Conservation (phyloP, 2,888 invertebrate species). For the Pandemis cinnamomeana region DNA sequence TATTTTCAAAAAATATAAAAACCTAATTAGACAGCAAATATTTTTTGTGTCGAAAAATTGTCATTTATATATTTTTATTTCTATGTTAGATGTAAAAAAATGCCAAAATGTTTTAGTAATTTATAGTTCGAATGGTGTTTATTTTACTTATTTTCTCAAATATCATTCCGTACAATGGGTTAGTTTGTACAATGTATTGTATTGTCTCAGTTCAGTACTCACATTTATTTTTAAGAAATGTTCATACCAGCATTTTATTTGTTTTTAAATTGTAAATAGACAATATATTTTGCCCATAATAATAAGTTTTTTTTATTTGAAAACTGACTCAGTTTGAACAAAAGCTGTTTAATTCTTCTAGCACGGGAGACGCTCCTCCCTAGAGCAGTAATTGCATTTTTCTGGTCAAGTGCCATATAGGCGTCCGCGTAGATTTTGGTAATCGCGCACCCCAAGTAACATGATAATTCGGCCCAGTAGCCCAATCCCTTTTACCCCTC, state of each 20-base stretch:
- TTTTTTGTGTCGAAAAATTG: not conserved
- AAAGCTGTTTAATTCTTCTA: too few relatives aligned
- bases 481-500: too few relatives aligned
- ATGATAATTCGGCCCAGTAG: too few relatives aligned
- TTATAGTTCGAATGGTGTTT: constrained; percentile 41
- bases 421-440: too few relatives aligned
- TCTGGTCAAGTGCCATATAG: too few relatives aligned
- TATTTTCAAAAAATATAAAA: not conserved
- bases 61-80: constrained; percentile 3
- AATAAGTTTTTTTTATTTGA: constrained; percentile 44
- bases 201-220: constrained; percentile 71
- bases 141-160: constrained; percentile 46
- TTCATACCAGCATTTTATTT: constrained; percentile 81
- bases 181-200: constrained; percentile 46
- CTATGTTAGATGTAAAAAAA: constrained; percentile 18
- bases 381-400: too few relatives aligned
- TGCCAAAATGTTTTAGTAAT: constrained; percentile 31
- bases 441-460: too few relatives aligned
- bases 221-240: constrained; percentile 75
- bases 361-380: too few relatives aligned
- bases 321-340: not conserved
- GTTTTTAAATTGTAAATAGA: constrained; percentile 81
- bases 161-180: constrained; percentile 67
- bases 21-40: not conserved
- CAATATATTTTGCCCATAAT: constrained; percentile 83